A percentile compares a stretch with the other conserved stretches of the same genome.
Conservation (phyloP, 2,113 vertebrate species). For the Ailuropoda melanoleuca region DNA sequence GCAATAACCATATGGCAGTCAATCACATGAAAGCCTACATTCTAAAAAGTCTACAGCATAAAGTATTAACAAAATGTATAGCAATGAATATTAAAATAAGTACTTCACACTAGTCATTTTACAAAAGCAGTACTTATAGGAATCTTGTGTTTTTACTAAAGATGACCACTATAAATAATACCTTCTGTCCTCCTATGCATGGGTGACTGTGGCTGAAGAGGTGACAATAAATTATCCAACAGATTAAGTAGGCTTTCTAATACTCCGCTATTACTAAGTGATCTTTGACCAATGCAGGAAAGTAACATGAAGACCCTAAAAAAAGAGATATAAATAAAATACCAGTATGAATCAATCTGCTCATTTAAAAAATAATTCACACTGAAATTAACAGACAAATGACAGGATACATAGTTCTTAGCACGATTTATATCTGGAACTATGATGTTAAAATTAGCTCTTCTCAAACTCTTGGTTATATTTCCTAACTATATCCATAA, state of each 20-base stretch:
- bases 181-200: constrained; percentile 93
- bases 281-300: constrained; percentile 98
- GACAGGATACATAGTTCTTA: background rate
- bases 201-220: constrained; percentile 92
- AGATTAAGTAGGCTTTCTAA: constrained; percentile 97
- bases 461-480: background rate
- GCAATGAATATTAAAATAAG: background rate
- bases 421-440: background rate
- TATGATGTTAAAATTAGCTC: background rate
- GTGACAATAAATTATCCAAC: constrained; percentile 94
- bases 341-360: background rate
- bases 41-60: background rate
- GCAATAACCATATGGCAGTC: background rate
- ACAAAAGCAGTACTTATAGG: background rate
- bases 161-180: constrained; percentile 72
- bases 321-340: constrained; percentile 23
- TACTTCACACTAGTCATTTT: background rate
- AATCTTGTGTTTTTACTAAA: constrained; percentile 28
- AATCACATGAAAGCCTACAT: background rate
- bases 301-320: constrained; percentile 98
- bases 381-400: background rate
- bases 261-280: constrained; percentile 97
- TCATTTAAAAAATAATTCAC: constrained; percentile 22
- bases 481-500: background rate
- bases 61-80: background rate